Percentiles rank a stretch among this genome's conserved stretches.
phyloP scores from a whole-genome alignment of 2,797 vertebrate species.

The Xenops minutus region DNA sequence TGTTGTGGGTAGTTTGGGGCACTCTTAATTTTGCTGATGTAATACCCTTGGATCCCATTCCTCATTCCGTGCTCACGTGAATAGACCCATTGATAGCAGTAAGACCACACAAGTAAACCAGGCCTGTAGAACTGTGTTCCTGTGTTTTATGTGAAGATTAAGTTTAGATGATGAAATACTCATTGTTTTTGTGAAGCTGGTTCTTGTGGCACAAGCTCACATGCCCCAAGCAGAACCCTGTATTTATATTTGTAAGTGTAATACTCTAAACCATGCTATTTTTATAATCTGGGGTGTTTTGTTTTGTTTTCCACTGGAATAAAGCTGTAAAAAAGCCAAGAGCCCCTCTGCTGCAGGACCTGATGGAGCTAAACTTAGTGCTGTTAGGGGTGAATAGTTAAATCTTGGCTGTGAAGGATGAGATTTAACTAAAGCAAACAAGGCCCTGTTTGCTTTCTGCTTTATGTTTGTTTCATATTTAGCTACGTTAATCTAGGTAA shows the following conservation, averaged over 20 bases:
- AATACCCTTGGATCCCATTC: conserved; percentile 32
- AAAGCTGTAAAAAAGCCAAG: background rate
- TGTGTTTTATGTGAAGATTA: conserved; percentile 24
- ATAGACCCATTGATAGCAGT: conserved; percentile 24
- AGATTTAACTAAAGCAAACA: background rate
- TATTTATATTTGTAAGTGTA: conserved; percentile 6
- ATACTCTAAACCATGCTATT: conserved; percentile 9
- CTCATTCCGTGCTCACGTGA: conserved; percentile 23
- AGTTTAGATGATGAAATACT: conserved; percentile 26
- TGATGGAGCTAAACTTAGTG: background rate
- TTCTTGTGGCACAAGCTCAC: background rate
- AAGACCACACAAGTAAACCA: conserved; percentile 36
- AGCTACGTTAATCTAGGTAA: background rate
- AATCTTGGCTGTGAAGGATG: background rate
- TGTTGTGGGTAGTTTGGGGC: background rate
- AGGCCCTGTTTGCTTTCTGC: background rate
- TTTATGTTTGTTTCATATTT: background rate
- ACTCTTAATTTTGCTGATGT: conserved; percentile 20
- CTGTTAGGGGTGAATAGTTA: background rate
- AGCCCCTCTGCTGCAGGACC: background rate
- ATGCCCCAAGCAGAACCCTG: background rate
- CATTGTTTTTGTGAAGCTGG: background rate
- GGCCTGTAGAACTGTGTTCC: background rate
- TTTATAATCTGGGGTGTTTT: background rate
- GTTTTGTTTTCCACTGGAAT: background rate